Conservation (phyloP, 2,797 vertebrate species). For the Diglossa cyanea region DNA sequence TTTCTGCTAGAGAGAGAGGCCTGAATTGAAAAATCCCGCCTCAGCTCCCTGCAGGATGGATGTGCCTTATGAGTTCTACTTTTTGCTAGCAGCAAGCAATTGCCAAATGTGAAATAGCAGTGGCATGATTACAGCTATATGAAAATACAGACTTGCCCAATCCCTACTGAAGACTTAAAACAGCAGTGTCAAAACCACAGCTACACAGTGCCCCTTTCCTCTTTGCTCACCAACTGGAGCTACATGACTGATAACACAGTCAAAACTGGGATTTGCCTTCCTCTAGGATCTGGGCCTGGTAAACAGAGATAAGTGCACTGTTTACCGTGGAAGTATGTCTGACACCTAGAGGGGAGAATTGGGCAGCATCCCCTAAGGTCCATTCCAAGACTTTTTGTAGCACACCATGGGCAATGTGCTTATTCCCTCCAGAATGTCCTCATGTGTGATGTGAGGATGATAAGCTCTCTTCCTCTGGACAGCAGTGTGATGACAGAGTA, state of each 20-base stretch:
- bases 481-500: not conserved
- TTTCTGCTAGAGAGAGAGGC: not conserved
- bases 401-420: not conserved
- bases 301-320: not conserved
- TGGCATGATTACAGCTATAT: not conserved
- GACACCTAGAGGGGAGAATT: not conserved
- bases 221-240: not conserved
- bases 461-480: not conserved
- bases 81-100: not conserved
- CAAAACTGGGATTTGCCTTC: conserved; percentile 3
- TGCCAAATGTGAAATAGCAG: not conserved
- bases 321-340: not conserved
- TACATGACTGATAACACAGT: not conserved
- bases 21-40: not conserved
- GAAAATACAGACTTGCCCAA: not conserved
- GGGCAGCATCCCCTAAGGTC: not conserved
- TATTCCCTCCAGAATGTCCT: not conserved
- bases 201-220: not conserved
- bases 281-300: not conserved
- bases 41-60: not conserved
- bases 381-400: not conserved
- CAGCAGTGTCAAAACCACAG: not conserved
- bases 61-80: not conserved
- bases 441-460: not conserved
- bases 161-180: not conserved